phyloP scores from a whole-genome alignment of 1,140 invertebrate species.

The Triops longicaudatus region DNA sequence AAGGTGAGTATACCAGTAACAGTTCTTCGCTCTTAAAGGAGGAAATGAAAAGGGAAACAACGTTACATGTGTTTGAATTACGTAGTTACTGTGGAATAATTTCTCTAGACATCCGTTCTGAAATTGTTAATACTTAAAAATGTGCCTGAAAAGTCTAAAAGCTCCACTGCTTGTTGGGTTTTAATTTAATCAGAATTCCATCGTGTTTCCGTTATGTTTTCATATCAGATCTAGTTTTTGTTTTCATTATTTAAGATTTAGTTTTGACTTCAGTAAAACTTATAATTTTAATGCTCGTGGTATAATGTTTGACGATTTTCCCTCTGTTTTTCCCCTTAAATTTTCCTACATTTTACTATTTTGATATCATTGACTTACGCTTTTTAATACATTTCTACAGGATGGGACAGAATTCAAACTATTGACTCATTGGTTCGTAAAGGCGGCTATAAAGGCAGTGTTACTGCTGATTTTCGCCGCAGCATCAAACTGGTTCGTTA shows the following conservation, averaged over 20 bases:
- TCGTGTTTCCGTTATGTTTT: too few relatives aligned
- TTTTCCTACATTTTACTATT: conserved; percentile 17
- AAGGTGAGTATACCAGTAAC: conserved; percentile 56
- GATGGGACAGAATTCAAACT: conserved; percentile 94
- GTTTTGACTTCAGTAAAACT: too few relatives aligned
- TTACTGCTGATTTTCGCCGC: conserved; percentile 76
- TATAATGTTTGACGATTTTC: too few relatives aligned
- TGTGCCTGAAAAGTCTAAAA: too few relatives aligned
- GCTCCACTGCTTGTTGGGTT: too few relatives aligned
- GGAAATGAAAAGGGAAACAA: background rate
- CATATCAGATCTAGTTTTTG: too few relatives aligned
- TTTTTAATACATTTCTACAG: conserved; percentile 43
- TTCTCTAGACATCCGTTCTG: too few relatives aligned
- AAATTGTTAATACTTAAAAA: too few relatives aligned
- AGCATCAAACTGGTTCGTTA: conserved; percentile 89
- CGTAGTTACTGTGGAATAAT: background rate
- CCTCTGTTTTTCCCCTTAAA: background rate
- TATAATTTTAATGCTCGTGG: too few relatives aligned
- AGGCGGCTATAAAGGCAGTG: conserved; percentile 86
- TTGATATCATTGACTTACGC: background rate
- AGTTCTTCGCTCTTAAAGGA: background rate
- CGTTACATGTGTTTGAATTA: background rate
- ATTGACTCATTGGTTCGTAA: conserved; percentile 95
- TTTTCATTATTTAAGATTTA: too few relatives aligned
- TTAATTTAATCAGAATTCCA: too few relatives aligned